Evolutionary conservation across 1,140 invertebrate genomes (phyloP), one percentile per base, ranked within the genome.

Genomic region (Drosophila truncata): DNA sequence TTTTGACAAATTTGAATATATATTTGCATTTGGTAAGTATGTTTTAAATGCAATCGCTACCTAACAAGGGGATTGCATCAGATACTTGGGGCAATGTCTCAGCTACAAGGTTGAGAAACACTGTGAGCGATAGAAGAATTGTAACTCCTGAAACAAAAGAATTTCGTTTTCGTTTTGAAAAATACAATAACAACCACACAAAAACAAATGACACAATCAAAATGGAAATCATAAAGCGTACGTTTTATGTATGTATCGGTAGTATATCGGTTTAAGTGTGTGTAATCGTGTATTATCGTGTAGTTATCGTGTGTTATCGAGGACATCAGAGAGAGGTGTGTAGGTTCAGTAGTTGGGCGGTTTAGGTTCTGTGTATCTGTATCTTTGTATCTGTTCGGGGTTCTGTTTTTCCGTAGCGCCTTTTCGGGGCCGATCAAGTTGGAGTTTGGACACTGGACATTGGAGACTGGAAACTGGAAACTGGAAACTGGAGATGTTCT

Each of bases 81-180:
- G 97, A 98, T 94, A 98, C 97, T 95, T 98, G 96, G 93, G 97
- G 98, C 95, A 98, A 96, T 93, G 97, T 98, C 95, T 98, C 97
- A 92, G 97, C 97, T 93, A 98, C 97, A 94, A 98, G 96, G 95
- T 98, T 98, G 95, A 97, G 96, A 96, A 99, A 99, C 95, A 99
- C 98, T 94, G 98, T 99, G 95, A 99, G 96, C 94, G 98, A 99
- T 94, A 99, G 98, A 94, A 99, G 97, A 95, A 99, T 99, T 95
- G 98, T 99, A 95, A 99, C 98, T 95, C 98, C 98, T 99, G 97
- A 95, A 97, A 97, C 95, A 96, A 95, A 95, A 92, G 80, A 92
- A 95, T 93, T 94, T 90, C 62, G 82, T 90, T 73, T 73, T 73
- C 44, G 70, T 73, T 73, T 88, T 90, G 85, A 88, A 88, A 90